phyloP scores from a whole-genome alignment of 2,888 invertebrate species.

The Gisinianus flammeolus region DNA sequence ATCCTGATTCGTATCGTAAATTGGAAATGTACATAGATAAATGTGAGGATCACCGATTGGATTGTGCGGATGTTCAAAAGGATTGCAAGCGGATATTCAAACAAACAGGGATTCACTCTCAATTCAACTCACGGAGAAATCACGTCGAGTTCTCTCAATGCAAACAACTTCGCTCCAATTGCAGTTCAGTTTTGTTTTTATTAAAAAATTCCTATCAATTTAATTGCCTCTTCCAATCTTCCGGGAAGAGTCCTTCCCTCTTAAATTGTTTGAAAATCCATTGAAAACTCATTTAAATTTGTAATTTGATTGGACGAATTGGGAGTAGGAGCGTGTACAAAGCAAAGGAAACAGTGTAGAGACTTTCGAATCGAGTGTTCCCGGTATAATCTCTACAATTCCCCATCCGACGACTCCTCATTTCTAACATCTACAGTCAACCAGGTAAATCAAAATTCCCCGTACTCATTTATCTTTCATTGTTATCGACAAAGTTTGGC shows the following conservation, averaged over 20 bases:
- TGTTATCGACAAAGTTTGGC: too few species aligned
- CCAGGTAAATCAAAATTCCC: not conserved
- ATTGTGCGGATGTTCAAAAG: not conserved
- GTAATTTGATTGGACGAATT: not conserved
- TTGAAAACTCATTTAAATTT: not conserved
- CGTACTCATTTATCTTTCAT: too few species aligned
- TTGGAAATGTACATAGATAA: not conserved
- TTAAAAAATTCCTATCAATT: too few species aligned
- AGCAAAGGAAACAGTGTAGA: not conserved
- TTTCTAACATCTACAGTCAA: not conserved
- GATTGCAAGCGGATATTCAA: not conserved
- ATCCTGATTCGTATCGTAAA: not conserved
- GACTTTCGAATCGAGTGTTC: not conserved
- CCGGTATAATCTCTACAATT: not conserved
- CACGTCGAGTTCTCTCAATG: not conserved
- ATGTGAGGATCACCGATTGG: not conserved
- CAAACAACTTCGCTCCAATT: conserved; percentile 1
- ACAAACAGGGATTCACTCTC: not conserved
- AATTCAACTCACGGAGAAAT: not conserved
- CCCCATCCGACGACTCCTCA: not conserved
- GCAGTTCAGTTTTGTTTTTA: conserved; percentile 25
- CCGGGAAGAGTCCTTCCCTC: too few species aligned
- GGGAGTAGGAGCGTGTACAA: not conserved
- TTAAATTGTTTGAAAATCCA: too few species aligned
- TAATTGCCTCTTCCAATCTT: too few species aligned